Evolutionary conservation across 2,113 vertebrate species (phyloP), one percentile per base, ranked within the genome.

Genomic region (Etheostoma spectabile): DNA sequence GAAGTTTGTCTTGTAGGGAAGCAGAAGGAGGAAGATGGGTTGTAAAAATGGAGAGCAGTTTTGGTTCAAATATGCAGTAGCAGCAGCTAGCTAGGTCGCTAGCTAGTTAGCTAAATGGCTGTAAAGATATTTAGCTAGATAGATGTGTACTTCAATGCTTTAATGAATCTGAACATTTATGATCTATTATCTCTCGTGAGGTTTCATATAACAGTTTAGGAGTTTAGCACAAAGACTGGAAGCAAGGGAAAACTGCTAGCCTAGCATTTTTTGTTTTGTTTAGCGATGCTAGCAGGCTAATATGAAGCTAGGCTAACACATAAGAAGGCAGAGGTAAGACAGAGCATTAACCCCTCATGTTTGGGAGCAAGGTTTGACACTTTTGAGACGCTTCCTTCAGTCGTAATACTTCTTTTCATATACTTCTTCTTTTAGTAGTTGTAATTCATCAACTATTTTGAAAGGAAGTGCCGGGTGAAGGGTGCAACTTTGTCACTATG

Each of bases 41-140:
- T 74, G 61, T 45, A 0, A 53, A 45, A 61, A 79, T 49, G 68
- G 19, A 46, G 3, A n/a, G 63, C 52, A 48, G 74, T 76, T 79
- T 82, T 79, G 76, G 79, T 77, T 86, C 18, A 63, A 62, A 35
- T 53, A 71, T 59, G 65, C 51, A 35, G 51, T 59, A 85, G 73
- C 64, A 78, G 79, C 63, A 71, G 76, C 62, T 19, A 70, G 62
- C 80, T 42, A 55, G 74, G 71, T 61, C 33, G 63, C 64, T 61
- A 75, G 77, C 53, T 59, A 80, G 74, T 66, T 57, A 80, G 61
- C 71, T 15, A 67, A 59, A 52, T 73, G 77, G 77, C 10, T 42
- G 38, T 42, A 60, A 56, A 69, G 76, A 33, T 60, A 63, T 46
- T 68, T 69, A 67, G 46, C 68, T 27, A 62, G 62, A 69, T 55